Evolutionary conservation across 2,888 invertebrate genomes (phyloP).

Genomic region (Xanthorhoe designata): DNA sequence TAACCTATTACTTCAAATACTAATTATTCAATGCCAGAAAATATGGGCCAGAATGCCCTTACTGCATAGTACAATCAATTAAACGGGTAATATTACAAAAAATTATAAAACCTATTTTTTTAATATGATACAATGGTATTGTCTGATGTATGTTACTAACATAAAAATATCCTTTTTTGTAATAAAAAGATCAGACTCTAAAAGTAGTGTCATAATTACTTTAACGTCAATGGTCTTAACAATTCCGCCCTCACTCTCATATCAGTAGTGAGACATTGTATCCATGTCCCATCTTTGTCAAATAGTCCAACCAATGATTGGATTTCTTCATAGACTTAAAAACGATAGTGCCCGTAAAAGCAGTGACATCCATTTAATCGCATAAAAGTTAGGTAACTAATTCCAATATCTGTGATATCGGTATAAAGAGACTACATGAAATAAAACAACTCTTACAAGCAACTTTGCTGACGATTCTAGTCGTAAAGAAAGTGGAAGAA

Average conservation of each 20-base stretch:
- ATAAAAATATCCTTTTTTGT: too few relatives aligned
- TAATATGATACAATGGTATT: too few relatives aligned
- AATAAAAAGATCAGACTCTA: too few relatives aligned
- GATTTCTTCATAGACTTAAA: slow-evolving; percentile 30
- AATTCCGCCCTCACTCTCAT: neutral
- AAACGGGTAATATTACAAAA: too few relatives aligned
- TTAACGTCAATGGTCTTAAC: neutral
- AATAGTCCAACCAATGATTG: slow-evolving; percentile 12
- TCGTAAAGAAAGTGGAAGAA: slow-evolving; percentile 49
- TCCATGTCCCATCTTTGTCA: slow-evolving; percentile 3
- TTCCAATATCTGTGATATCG: slow-evolving; percentile 35
- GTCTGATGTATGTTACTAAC: too few relatives aligned
- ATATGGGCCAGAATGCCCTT: too few relatives aligned
- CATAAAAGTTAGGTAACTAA: slow-evolving; percentile 37
- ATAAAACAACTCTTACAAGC: slow-evolving; percentile 44
- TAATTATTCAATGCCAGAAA: too few relatives aligned
- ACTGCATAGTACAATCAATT: too few relatives aligned
- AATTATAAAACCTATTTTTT: too few relatives aligned
- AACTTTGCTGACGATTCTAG: slow-evolving; percentile 42
- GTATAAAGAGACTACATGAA: slow-evolving; percentile 33
- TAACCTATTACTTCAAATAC: too few relatives aligned
- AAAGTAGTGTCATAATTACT: too few relatives aligned
- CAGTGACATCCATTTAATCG: slow-evolving; percentile 28
- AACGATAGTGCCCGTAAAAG: slow-evolving; percentile 27
- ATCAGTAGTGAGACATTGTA: too few relatives aligned